Base-by-base conservation (phyloP, 35 echinoderm and acorn worm genomes). In the Stichopus chloronotus region DNA sequence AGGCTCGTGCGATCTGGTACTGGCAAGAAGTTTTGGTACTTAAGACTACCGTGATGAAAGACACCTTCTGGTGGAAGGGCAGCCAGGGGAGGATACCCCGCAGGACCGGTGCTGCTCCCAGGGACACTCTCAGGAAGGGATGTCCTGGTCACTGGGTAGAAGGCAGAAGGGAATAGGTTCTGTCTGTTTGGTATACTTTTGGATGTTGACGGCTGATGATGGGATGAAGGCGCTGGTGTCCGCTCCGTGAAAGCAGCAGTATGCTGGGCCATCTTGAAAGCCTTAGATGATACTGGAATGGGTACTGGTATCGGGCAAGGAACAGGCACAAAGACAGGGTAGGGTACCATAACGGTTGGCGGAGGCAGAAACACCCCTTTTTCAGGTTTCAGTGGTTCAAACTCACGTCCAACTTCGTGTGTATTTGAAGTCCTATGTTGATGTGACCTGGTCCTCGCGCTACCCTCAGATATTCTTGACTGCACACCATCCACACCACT, bases 321-420 rank as follows among this genome's bases (percentile, higher is more conserved):
- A 74, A 99, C 92, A 16, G 95, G 97, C 53, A 98, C 92, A 92
- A 98, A 95, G 57, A 98, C 90, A 8, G 97, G 97, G 63, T 99
- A 93, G 5, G 97, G 97, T 63, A 99, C 92, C 87, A 99, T 95
- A 14, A 99, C 92, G 12, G 97, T 99, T 53, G 93, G 77, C 8
- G 95, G 97, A 60, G 95, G 97, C 25, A 99, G 87, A 61, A 89
- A 89, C 58, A 89, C 61, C 8, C 87, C 87, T 7, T 88, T 9
- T 53, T 72, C 65, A 54, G 20, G 53, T 69, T 53, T 23, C 8
- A 52, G 22, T n/a, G 22, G 14, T 21, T 21, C 69, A 74, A 74
- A 74, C 13, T 74, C 69, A 7, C 6, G 17, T n/a, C 69, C 4
- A 20, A 74, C 19, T 74, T n/a, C 22, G 17, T 74, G 12, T n/a